Evolutionary conservation across 1,140 invertebrate genomes (phyloP).

Genomic region (Sitobion miscanthi): DNA sequence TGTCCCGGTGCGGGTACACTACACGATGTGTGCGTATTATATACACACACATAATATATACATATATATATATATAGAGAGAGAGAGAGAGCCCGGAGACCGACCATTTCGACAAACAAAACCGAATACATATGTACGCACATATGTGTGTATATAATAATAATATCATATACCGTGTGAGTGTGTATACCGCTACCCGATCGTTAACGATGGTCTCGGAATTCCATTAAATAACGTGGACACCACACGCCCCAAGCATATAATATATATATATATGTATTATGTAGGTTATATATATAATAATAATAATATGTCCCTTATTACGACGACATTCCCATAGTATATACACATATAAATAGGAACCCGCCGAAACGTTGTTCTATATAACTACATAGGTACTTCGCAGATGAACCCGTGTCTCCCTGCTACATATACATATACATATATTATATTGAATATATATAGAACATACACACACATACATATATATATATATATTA

Average conservation of each 20-base stretch:
- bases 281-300: neutral
- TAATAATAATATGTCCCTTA: neutral
- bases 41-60: no score
- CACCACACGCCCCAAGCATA: neutral
- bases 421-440: no score
- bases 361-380: no score
- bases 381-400: neutral
- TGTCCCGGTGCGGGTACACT: neutral
- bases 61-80: neutral
- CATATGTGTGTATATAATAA: neutral
- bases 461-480: no score
- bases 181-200: neutral
- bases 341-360: neutral
- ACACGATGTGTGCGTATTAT: neutral
- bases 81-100: no score
- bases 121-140: neutral
- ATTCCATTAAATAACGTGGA: constrained; percentile 6
- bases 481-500: no score
- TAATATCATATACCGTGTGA: neutral
- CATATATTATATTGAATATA: no score
- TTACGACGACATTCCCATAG: neutral
- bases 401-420: neutral
- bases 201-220: constrained; percentile 6
- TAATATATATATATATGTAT: no score
- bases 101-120: neutral